Conservation (phyloP, 2,797 vertebrate species). For the Scomberomorus guttatus region DNA sequence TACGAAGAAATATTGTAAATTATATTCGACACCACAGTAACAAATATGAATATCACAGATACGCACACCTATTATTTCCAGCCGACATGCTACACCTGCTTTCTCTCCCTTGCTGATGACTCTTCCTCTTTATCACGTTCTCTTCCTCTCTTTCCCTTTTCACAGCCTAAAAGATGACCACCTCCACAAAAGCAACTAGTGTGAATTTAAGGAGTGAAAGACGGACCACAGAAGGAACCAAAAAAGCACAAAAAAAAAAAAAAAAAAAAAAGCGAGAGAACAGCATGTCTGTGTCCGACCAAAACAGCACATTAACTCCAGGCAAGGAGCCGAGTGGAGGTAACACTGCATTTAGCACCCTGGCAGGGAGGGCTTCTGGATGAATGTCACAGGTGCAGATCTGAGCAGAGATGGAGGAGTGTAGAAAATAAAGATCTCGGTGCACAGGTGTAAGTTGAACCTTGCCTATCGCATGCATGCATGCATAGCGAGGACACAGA, state of each 20-base stretch:
- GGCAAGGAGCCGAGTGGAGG: conserved; percentile 32
- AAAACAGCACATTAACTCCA: conserved; percentile 37
- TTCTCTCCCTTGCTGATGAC: conserved; percentile 23
- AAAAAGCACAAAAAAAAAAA: too few species aligned
- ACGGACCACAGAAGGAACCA: conserved; percentile 19
- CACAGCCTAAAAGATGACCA: conserved; percentile 34
- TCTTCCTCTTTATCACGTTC: conserved; percentile 12
- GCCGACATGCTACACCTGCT: conserved; percentile 53
- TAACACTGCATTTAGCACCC: conserved; percentile 49
- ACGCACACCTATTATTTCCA: conserved; percentile 42
- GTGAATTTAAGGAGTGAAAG: conserved; percentile 20
- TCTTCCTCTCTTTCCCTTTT: not conserved
- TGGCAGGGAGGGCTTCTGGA: conserved; percentile 31
- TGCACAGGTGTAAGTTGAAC: conserved; percentile 32
- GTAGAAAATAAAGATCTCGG: conserved; percentile 4
- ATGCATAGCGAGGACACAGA: conserved; percentile 4
- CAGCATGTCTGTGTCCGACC: conserved; percentile 30
- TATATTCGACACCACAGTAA: conserved; percentile 8
- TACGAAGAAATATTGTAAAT: not conserved
- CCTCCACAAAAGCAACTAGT: conserved; percentile 16
- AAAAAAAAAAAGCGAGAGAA: conserved; percentile 20
- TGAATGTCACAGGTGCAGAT: conserved; percentile 47
- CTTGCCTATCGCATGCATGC: conserved; percentile 10
- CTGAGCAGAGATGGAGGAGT: not conserved
- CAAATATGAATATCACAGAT: conserved; percentile 41